These are phyloP conservation scores for Strongylocentrotus purpuratus DNA, from an alignment of 35 echinoderm and acorn worm species.

Conservation along the genomic window DNA sequence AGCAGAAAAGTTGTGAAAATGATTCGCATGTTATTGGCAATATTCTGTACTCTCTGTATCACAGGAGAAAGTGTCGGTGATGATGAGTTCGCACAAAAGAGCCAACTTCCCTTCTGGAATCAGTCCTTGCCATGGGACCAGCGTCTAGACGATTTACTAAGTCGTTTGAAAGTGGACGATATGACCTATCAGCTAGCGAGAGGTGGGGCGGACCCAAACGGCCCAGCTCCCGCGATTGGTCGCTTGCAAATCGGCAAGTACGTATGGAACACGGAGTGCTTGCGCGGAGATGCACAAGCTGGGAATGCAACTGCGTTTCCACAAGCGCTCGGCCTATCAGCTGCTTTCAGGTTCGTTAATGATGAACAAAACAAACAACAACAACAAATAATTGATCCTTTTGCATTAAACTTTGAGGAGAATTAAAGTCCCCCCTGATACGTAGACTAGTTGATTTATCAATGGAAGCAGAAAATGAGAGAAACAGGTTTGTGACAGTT, in stretches of 20 bases:
- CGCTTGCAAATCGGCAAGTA: constrained; percentile 76
- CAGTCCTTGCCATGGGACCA: constrained; percentile 87
- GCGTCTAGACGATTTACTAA: constrained; percentile 75
- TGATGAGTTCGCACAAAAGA: neutral
- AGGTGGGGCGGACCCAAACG: constrained; percentile 80
- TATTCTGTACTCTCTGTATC: neutral
- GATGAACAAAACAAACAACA: neutral
- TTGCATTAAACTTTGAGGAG: too few species aligned
- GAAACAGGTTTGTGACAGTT: too few species aligned
- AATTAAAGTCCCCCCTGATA: too few species aligned
- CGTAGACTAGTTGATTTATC: too few species aligned
- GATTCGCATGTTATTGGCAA: neutral
- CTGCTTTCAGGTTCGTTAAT: constrained; percentile 75
- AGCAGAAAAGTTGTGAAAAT: neutral
- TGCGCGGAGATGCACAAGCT: constrained; percentile 78
- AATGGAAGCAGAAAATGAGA: too few species aligned
- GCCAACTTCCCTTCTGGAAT: constrained; percentile 73
- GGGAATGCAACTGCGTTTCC: constrained; percentile 92
- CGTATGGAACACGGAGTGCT: constrained; percentile 92
- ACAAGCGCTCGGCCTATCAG: constrained; percentile 85
- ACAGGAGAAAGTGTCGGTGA: neutral
- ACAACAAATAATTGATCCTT: too few species aligned
- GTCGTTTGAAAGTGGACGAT: constrained; percentile 78
- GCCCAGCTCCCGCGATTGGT: constrained; percentile 84
- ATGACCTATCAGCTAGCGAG: constrained; percentile 79